Evolutionary conservation across 1,140 invertebrate genomes (phyloP), one percentile per base, ranked within the genome.

Genomic region (Tetramorium alpestre): DNA sequence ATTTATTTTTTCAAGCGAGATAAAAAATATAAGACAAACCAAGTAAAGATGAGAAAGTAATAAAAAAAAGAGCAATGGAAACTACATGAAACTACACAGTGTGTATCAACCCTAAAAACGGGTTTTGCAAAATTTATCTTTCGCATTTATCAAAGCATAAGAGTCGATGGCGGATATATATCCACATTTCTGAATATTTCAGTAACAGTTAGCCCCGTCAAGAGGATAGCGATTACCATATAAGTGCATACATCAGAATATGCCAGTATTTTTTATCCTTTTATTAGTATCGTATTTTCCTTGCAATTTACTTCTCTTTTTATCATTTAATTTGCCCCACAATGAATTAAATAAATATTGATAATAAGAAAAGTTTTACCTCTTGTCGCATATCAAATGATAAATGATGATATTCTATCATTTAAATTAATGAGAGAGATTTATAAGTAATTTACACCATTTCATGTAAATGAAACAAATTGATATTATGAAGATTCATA

Each of bases 91-190:
- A 47, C 3, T 47, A 47, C 11, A 47, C n/a, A 44, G 3, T 60
- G n/a, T n/a, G 7, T n/a, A 11, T 73, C 28, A 16, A 11, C 16
- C 7, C 16, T 33, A 33, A 33, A 33, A 33, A 33, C 41, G 22
- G n/a, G 10, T 11, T 54, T 33, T 3, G 18, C 38, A 78, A 65
- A 65, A 78, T 65, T 64, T 22, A 22, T 62, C 44, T 78, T 78
- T 65, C 44, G 28, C 44, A 65, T 33, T 65, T 64, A 78, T 38
- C 25, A 5, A 11, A 49, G 41, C 58, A 49, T 6, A 28, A 78
- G 8, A 65, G 18, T 28, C 11, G 5, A 25, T 7, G 16, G 7
- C 51, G 18, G 28, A 28, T 47, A 16, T 18, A 18, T 16, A 28
- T 51, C 7, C 38, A 56, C 13, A 10, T 28, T 77, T 49, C 11